A percentile compares a stretch with the other conserved stretches of the same genome.
Conservation (phyloP, 2,888 invertebrate species). For the Leptopilina drosophilae region DNA sequence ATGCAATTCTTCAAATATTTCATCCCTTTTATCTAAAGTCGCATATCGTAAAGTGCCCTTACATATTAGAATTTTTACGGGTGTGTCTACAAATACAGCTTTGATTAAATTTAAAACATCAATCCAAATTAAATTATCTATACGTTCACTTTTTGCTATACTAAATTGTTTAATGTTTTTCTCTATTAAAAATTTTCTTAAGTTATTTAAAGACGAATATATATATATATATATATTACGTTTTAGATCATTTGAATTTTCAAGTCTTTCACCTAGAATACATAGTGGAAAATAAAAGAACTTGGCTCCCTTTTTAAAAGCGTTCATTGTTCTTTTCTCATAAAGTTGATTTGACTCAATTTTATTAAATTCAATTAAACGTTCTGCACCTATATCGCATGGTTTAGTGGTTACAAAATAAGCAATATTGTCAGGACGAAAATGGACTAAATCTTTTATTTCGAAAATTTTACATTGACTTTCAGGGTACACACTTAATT, state of each 20-base stretch:
- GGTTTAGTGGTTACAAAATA: background rate
- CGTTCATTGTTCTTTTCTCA: background rate
- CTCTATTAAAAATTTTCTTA: too few species aligned
- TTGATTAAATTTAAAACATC: background rate
- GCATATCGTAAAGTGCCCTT: background rate
- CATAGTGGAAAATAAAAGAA: too few species aligned
- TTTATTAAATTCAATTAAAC: background rate
- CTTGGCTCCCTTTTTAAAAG: background rate
- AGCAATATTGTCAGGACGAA: background rate
- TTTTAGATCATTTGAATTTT: too few species aligned
- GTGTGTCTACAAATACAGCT: background rate
- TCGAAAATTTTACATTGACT: background rate
- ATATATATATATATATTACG: too few species aligned
- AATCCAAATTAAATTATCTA: constrained; percentile 26
- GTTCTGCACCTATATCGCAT: background rate
- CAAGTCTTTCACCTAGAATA: too few species aligned
- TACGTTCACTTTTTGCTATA: background rate
- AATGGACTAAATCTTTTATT: background rate
- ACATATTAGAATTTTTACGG: background rate
- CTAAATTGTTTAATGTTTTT: too few species aligned
- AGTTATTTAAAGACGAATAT: too few species aligned
- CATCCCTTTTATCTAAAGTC: background rate
- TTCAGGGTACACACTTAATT: too few species aligned
- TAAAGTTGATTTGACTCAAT: background rate
- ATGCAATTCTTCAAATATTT: constrained; percentile 46